Evolutionary conservation across 2,797 vertebrate genomes (phyloP).

Genomic region (Urophycis tenuis): DNA sequence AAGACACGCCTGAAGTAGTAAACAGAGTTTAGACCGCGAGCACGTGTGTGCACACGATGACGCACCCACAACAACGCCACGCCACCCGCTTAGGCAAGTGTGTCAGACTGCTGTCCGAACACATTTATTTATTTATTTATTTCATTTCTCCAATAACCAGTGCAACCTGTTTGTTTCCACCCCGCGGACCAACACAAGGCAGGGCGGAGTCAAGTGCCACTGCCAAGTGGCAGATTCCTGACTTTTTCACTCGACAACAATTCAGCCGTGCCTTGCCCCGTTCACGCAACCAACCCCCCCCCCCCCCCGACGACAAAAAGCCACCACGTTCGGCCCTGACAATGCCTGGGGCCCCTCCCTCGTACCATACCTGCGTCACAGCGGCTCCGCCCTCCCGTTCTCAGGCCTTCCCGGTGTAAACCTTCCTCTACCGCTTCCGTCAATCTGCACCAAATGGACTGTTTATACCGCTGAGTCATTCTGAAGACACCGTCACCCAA

Average conservation of each 20-base stretch:
- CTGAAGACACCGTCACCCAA: neutral
- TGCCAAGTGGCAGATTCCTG: neutral
- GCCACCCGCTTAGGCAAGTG: slow-evolving; percentile 20
- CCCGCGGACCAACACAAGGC: neutral
- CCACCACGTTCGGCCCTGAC: neutral
- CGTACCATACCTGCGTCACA: slow-evolving; percentile 3
- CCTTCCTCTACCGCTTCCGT: neutral
- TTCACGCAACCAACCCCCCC: slow-evolving; percentile 4
- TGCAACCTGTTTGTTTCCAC: slow-evolving; percentile 32
- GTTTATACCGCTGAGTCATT: neutral
- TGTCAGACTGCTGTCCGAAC: slow-evolving; percentile 13
- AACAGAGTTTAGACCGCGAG: slow-evolving; percentile 46
- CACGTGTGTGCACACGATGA: slow-evolving; percentile 22
- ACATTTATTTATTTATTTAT: neutral
- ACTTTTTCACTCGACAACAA: neutral
- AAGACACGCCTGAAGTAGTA: slow-evolving; percentile 31
- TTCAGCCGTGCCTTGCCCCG: neutral
- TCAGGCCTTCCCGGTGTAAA: neutral
- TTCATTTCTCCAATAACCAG: slow-evolving; percentile 31
- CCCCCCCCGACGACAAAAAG: neutral
- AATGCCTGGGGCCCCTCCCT: slow-evolving; percentile 6
- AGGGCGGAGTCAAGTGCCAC: neutral
- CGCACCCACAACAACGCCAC: neutral
- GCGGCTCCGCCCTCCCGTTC: slow-evolving; percentile 15
- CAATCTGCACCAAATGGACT: neutral